A percentile compares a stretch with the other conserved stretches of the same genome.
Conservation (phyloP, 2,797 vertebrate genomes). For the Falco concolor region DNA sequence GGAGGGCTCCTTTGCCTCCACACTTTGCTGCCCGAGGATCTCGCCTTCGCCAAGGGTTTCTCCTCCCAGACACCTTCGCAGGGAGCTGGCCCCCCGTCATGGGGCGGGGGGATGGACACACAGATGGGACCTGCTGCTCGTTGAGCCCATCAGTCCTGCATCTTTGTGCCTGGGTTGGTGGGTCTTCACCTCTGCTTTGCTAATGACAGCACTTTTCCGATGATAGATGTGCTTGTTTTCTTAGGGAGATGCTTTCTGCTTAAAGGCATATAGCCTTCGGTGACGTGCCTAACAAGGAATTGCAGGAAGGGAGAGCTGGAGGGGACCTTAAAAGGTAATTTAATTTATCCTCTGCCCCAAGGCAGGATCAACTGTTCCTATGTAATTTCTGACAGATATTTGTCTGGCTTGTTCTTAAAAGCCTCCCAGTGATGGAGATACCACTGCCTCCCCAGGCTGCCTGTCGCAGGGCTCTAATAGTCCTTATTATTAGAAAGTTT, state of each 20-base stretch:
- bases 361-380: not conserved
- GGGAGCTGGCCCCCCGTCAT: fast-evolving
- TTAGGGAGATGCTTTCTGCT: not conserved
- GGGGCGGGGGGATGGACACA: too few relatives aligned
- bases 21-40: not conserved
- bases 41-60: not conserved
- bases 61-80: not conserved
- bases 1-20: not conserved
- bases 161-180: not conserved
- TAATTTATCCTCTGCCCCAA: not conserved
- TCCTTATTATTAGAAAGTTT: slow-evolving; percentile 33
- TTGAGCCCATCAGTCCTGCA: fast-evolving
- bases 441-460: not conserved
- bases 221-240: not conserved
- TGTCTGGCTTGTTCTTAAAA: slow-evolving; percentile 1
- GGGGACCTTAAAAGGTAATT: not conserved
- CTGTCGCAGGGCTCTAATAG: not conserved
- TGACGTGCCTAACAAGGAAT: not conserved
- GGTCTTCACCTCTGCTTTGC: not conserved
- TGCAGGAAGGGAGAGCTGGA: not conserved
- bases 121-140: fast-evolving
- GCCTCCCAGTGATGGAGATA: not conserved
- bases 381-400: not conserved
- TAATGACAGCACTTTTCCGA: not conserved
- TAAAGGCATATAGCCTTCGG: not conserved